A percentile compares a stretch with the other conserved stretches of the same genome.
phyloP scores from a whole-genome alignment of 2,888 invertebrate genomes.

The Monopis laevigella region DNA sequence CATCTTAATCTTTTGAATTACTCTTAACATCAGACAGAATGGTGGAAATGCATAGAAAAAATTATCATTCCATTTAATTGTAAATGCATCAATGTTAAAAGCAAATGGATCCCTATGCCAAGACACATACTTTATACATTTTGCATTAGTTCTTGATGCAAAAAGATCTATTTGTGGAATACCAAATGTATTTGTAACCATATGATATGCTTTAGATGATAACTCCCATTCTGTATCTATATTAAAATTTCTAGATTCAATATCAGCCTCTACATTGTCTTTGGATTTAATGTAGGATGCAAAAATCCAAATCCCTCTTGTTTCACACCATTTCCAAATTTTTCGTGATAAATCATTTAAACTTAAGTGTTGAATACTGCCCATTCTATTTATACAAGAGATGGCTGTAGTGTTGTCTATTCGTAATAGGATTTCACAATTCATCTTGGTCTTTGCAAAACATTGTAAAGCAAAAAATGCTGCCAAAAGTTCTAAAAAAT shows the following conservation, averaged over 20 bases:
- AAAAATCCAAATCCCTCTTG: slow-evolving; percentile 6
- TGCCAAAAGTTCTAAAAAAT: slow-evolving; percentile 12
- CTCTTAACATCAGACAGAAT: slow-evolving; percentile 15
- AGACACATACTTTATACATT: slow-evolving; percentile 10
- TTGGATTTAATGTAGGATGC: slow-evolving; percentile 10
- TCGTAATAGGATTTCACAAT: slow-evolving; percentile 3
- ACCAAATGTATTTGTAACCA: not conserved
- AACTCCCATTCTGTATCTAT: slow-evolving; percentile 12
- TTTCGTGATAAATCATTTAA: slow-evolving; percentile 6
- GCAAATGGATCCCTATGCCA: slow-evolving; percentile 12
- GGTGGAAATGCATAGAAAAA: slow-evolving; percentile 19
- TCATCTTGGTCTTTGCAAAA: not conserved
- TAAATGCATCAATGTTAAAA: slow-evolving; percentile 11
- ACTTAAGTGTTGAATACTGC: slow-evolving; percentile 2
- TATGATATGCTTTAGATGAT: not conserved
- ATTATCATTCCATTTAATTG: slow-evolving; percentile 5
- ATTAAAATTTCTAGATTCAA: slow-evolving; percentile 11
- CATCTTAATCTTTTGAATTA: slow-evolving; percentile 13
- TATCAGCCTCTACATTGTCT: slow-evolving; percentile 6
- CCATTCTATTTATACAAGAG: slow-evolving; percentile 8
- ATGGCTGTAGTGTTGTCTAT: slow-evolving; percentile 7
- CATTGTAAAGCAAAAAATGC: slow-evolving; percentile 10
- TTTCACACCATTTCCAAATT: slow-evolving; percentile 11
- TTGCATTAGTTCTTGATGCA: slow-evolving; percentile 9
- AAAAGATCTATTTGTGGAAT: slow-evolving; percentile 9